Conservation (phyloP, 1,140 invertebrate genomes). For the Atta texana region DNA sequence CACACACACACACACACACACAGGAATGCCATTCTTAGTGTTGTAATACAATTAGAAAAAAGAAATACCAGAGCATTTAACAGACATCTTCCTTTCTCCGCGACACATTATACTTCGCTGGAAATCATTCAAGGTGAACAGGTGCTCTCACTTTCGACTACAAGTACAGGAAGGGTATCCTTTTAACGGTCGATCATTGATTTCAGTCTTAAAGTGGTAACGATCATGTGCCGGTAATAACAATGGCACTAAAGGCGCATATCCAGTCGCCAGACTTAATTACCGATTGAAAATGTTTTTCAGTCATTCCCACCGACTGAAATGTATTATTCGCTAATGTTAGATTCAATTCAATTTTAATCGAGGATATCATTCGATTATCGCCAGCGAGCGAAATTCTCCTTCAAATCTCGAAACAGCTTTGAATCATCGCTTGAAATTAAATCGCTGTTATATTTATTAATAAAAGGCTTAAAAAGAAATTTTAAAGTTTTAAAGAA, state of each 20-base stretch:
- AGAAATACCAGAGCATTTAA: background rate
- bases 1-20: too few species aligned
- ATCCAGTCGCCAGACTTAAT: constrained; percentile 50
- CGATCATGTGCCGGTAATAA: constrained; percentile 55
- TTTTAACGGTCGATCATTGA: constrained; percentile 59
- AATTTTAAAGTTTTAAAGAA: too few species aligned
- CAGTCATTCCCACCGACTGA: background rate
- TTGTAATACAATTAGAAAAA: constrained; percentile 3
- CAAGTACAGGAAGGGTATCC: constrained; percentile 51
- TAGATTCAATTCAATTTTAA: constrained; percentile 39
- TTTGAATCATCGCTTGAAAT: background rate
- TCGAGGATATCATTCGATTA: constrained; percentile 18
- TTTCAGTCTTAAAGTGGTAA: constrained; percentile 61
- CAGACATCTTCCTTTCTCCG: constrained; percentile 43
- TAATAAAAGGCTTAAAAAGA: background rate
- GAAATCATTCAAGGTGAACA: constrained; percentile 62
- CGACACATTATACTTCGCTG: constrained; percentile 53
- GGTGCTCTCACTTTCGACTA: constrained; percentile 57
- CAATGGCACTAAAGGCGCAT: constrained; percentile 49
- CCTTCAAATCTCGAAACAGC: background rate
- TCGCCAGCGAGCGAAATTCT: background rate
- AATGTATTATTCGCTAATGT: constrained; percentile 51
- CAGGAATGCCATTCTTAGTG: background rate
- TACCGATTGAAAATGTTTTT: constrained; percentile 45
- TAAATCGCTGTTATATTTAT: background rate